phyloP scores from a whole-genome alignment of 1,140 invertebrate species.

The Scylla paramamosain region DNA sequence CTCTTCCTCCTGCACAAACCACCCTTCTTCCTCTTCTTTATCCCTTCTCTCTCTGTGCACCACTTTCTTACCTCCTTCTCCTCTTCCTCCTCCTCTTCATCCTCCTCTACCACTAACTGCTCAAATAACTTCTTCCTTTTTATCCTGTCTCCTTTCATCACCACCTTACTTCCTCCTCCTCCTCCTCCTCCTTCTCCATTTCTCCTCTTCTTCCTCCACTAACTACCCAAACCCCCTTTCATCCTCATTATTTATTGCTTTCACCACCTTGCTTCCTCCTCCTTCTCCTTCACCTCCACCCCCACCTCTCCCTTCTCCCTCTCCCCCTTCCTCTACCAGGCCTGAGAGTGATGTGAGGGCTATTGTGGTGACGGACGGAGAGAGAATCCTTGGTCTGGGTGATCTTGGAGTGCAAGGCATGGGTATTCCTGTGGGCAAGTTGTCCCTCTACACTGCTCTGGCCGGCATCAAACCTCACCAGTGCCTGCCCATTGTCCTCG shows the following conservation, averaged over 20 bases:
- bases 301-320: no score
- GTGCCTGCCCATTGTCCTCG: slow-evolving; percentile 94
- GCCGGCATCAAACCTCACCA: slow-evolving; percentile 96
- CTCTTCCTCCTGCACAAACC: not conserved
- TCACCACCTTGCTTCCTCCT: no score
- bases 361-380: slow-evolving; percentile 97
- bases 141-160: no score
- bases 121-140: not conserved
- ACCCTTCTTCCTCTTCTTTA: not conserved
- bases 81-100: not conserved
- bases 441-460: slow-evolving; percentile 94
- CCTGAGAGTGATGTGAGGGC: slow-evolving; percentile 95
- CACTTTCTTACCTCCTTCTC: not conserved
- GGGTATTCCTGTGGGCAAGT: slow-evolving; percentile 97
- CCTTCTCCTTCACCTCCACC: no score
- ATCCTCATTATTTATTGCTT: no score
- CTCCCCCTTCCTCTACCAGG: slow-evolving; percentile 82
- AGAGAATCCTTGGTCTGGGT: slow-evolving; percentile 95
- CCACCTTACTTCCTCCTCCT: not conserved
- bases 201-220: not conserved
- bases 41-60: not conserved
- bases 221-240: not conserved
- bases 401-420: slow-evolving; percentile 97
- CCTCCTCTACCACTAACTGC: not conserved
- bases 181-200: not conserved